Evolutionary conservation across 2,888 invertebrate genomes (phyloP).

Genomic region (Cosmia pyralina): DNA sequence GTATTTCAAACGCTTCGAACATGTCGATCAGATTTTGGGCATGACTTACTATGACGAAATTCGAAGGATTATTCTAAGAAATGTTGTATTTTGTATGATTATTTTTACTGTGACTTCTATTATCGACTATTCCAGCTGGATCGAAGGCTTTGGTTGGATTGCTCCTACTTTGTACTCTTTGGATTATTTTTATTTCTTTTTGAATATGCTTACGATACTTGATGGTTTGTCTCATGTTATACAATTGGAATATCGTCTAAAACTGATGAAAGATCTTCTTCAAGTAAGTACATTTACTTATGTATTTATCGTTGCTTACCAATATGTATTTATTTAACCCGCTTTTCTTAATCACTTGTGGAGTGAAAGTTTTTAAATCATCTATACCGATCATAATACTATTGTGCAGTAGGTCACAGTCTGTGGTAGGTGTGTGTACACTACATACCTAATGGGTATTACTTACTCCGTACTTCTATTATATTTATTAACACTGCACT

Average conservation of each 20-base stretch:
- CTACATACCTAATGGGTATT: not conserved
- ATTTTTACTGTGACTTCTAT: conserved; percentile 10
- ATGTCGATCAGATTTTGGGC: conserved; percentile 62
- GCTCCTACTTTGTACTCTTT: conserved; percentile 34
- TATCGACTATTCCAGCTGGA: conserved; percentile 53
- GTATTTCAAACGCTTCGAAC: conserved; percentile 60
- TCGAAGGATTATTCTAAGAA: conserved; percentile 41
- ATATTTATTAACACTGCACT: not conserved
- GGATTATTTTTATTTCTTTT: conserved; percentile 63
- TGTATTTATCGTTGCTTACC: not conserved
- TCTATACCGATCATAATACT: not conserved
- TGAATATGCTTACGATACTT: conserved; percentile 56
- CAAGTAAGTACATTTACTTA: conserved; percentile 24
- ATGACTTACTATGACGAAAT: conserved; percentile 55
- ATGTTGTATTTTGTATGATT: conserved; percentile 20
- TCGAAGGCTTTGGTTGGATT: conserved; percentile 28
- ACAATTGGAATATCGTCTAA: conserved; percentile 64
- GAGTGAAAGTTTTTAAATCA: not conserved
- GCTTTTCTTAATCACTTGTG: not conserved
- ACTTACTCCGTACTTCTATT: not conserved
- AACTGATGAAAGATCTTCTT: conserved; percentile 38
- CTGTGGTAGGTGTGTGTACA: too few species aligned
- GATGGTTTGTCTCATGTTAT: conserved; percentile 60
- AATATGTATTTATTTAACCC: not conserved
- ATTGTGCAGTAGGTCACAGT: too few species aligned